Percentiles rank a stretch among this genome's conserved stretches.
Evolutionary conservation across 2,888 invertebrate genomes (phyloP).

Genomic region (Amitus sp.): DNA sequence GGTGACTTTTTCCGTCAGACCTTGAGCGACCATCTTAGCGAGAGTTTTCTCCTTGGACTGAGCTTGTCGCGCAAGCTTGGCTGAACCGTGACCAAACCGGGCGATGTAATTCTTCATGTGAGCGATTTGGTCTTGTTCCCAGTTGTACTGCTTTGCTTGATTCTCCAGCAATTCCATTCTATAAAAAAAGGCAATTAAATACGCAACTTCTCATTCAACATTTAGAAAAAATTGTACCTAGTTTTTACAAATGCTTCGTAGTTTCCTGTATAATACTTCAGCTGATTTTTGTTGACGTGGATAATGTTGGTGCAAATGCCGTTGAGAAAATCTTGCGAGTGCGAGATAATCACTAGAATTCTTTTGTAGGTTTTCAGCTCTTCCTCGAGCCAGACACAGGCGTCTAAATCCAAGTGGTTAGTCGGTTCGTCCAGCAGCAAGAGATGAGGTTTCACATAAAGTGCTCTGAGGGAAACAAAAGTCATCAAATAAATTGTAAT

Average conservation of each 20-base stretch:
- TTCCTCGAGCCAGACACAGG: conserved; percentile 99
- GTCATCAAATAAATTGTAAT: background rate
- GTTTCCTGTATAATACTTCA: conserved; percentile 96
- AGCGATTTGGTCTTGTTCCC: conserved; percentile 99
- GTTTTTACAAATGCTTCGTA: conserved; percentile 97
- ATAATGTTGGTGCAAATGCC: conserved; percentile 97
- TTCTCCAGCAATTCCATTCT: conserved; percentile 94
- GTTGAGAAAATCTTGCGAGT: conserved; percentile 99
- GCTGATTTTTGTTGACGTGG: conserved; percentile 91
- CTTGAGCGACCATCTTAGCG: conserved; percentile 99
- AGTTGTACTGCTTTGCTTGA: conserved; percentile 98
- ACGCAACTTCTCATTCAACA: too few relatives aligned
- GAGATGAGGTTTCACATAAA: conserved; percentile 97
- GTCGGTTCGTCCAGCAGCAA: conserved; percentile 97
- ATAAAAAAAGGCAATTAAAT: background rate
- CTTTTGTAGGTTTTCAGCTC: conserved; percentile 96
- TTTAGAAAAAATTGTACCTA: conserved; percentile 46
- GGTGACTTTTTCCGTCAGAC: conserved; percentile 93
- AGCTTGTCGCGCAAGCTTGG: conserved; percentile 97
- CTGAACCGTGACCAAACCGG: conserved; percentile 98
- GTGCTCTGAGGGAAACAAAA: too few relatives aligned
- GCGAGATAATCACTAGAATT: conserved; percentile 96
- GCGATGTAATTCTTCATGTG: conserved; percentile 99
- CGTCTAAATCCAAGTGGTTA: conserved; percentile 98
- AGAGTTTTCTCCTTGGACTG: conserved; percentile 99